Conservation (phyloP, 2,888 invertebrate species). For the Lasioglossum morio region DNA sequence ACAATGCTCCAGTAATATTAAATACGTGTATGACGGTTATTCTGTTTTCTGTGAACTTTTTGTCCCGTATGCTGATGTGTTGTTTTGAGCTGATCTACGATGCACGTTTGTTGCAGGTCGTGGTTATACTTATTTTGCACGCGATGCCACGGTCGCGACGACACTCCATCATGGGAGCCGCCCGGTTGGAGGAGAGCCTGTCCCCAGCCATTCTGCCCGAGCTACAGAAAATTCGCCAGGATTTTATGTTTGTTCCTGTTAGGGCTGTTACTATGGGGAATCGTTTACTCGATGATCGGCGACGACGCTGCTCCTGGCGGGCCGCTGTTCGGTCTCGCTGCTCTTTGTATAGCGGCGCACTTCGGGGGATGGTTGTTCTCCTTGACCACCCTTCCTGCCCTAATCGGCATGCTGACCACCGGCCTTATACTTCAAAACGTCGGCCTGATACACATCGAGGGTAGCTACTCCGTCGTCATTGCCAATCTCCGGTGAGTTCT, state of each 20-base stretch:
- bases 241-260: slow-evolving; percentile 90
- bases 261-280: slow-evolving; percentile 91
- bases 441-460: slow-evolving; percentile 90
- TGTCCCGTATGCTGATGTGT: background rate
- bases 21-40: too few species aligned
- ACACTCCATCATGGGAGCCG: slow-evolving; percentile 92
- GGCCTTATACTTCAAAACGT: slow-evolving; percentile 92
- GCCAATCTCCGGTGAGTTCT: slow-evolving; percentile 89
- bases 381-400: slow-evolving; percentile 92
- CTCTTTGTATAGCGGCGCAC: slow-evolving; percentile 91
- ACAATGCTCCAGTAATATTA: background rate
- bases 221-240: slow-evolving; percentile 93
- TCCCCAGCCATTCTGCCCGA: slow-evolving; percentile 94
- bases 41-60: background rate
- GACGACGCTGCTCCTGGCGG: slow-evolving; percentile 93
- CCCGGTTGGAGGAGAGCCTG: slow-evolving; percentile 92
- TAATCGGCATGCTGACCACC: slow-evolving; percentile 94
- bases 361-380: slow-evolving; percentile 93
- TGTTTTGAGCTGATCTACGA: background rate
- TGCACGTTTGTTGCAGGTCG: slow-evolving; percentile 86
- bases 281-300: slow-evolving; percentile 91
- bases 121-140: slow-evolving; percentile 94
- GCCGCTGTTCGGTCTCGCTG: slow-evolving; percentile 91
- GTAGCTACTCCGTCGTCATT: slow-evolving; percentile 88
- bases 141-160: slow-evolving; percentile 91